Conservation (phyloP, 2,888 invertebrate species). For the Drosophila nigricruria region DNA sequence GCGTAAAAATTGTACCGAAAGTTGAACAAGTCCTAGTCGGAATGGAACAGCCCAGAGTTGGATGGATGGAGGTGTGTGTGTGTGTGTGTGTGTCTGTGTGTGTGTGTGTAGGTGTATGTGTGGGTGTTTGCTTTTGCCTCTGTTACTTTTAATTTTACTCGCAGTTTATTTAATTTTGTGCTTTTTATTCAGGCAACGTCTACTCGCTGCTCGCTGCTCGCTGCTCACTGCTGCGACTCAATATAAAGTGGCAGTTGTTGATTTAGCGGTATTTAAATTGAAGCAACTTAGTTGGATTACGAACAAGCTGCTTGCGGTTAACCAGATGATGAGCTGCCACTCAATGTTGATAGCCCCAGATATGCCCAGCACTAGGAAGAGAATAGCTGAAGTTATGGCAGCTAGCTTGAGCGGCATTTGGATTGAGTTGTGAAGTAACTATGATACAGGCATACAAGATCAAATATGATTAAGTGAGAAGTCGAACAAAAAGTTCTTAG, state of each 20-base stretch:
- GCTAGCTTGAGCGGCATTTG: background rate
- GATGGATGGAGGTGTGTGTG: constrained; percentile 12
- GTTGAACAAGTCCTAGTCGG: constrained; percentile 46
- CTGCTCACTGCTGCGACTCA: constrained; percentile 35
- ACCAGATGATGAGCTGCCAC: constrained; percentile 36
- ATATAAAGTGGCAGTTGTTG: constrained; percentile 77
- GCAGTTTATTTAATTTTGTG: constrained; percentile 83
- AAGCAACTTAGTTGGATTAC: constrained; percentile 77
- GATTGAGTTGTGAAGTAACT: background rate
- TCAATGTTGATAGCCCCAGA: constrained; percentile 13
- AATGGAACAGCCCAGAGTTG: constrained; percentile 10
- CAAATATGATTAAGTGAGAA: background rate
- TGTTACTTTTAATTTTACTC: constrained; percentile 77
- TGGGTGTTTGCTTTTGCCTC: constrained; percentile 49
- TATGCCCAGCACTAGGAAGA: background rate
- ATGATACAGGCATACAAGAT: background rate
- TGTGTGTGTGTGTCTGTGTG: constrained; percentile 31
- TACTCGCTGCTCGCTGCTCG: constrained; percentile 31
- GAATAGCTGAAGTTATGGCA: background rate
- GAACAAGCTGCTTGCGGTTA: constrained; percentile 61
- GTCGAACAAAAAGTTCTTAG: too few relatives aligned
- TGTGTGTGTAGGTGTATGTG: constrained; percentile 40
- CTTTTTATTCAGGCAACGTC: constrained; percentile 65
- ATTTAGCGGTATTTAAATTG: constrained; percentile 81
- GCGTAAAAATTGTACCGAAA: constrained; percentile 77